Conservation (phyloP, 2,888 invertebrate genomes). For the Sepioteuthis lessoniana region DNA sequence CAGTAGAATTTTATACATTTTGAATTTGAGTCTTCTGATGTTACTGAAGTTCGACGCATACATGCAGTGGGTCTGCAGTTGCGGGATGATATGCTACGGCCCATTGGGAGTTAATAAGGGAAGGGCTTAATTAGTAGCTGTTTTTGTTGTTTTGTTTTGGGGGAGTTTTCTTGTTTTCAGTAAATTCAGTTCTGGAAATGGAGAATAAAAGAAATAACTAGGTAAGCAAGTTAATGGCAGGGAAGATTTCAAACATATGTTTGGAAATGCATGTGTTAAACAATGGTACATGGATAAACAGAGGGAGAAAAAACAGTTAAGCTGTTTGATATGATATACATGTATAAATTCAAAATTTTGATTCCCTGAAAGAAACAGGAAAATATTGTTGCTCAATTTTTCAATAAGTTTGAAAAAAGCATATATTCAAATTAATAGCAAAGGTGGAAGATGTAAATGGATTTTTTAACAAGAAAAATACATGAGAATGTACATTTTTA, state of each 20-base stretch:
- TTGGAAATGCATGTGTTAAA: neutral
- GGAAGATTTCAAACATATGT: neutral
- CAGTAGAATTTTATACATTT: constrained; percentile 18
- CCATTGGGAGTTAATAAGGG: neutral
- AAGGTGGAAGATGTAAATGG: too few species aligned
- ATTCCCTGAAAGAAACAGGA: neutral
- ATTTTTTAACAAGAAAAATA: too few species aligned
- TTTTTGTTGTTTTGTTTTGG: neutral
- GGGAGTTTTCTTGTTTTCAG: neutral
- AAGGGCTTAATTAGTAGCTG: neutral
- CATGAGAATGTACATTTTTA: too few species aligned
- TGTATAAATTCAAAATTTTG: neutral
- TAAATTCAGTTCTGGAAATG: neutral
- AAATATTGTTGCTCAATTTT: neutral
- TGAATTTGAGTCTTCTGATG: neutral
- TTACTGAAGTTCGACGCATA: neutral
- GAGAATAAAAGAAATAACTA: neutral
- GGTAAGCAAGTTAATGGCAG: neutral
- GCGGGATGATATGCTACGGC: neutral
- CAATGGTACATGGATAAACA: neutral
- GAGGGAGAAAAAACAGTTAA: neutral
- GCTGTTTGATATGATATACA: neutral
- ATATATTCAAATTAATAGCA: too few species aligned
- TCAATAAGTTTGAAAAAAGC: too few species aligned
- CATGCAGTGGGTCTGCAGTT: neutral